These are phyloP conservation scores for Blastomussa wellsi DNA, from an alignment of 92 coral and sea anemone species.

Conservation along the genomic window DNA sequence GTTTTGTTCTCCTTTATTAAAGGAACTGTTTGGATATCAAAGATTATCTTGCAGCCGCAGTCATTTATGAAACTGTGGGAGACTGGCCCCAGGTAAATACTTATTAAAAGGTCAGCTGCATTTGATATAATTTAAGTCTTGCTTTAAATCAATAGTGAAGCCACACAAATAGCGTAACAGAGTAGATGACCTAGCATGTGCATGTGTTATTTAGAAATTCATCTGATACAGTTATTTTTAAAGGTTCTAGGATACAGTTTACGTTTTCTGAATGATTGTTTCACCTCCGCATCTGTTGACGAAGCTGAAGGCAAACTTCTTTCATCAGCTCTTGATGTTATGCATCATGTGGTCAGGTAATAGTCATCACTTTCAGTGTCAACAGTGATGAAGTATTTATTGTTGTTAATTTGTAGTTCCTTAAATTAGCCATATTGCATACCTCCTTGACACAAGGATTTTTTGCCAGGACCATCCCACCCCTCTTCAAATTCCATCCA, in stretches of 20 bases:
- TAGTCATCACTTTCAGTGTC: too few relatives aligned
- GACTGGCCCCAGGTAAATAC: slow-evolving; percentile 85
- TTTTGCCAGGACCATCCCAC: too few relatives aligned
- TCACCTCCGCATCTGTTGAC: background rate
- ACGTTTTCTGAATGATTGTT: slow-evolving; percentile 47
- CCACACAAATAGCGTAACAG: too few relatives aligned
- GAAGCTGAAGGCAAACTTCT: slow-evolving; percentile 7
- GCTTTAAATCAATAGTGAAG: too few relatives aligned
- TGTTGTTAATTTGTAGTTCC: too few relatives aligned
- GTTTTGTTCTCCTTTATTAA: background rate
- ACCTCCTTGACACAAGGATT: too few relatives aligned
- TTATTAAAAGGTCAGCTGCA: too few relatives aligned
- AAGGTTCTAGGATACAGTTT: slow-evolving; percentile 68
- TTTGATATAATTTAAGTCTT: too few relatives aligned
- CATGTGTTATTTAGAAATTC: background rate
- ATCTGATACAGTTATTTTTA: background rate
- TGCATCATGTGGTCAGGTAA: slow-evolving; percentile 58
- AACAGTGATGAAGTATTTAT: background rate
- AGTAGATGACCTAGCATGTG: background rate
- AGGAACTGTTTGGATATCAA: slow-evolving; percentile 84
- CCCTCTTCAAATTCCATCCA: too few relatives aligned
- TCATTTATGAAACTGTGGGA: slow-evolving; percentile 75
- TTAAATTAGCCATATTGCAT: too few relatives aligned
- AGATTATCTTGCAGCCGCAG: slow-evolving; percentile 81
- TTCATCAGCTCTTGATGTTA: slow-evolving; percentile 41